Evolutionary conservation across 2,797 vertebrate genomes (phyloP).

Genomic region (Valencia hispanica): DNA sequence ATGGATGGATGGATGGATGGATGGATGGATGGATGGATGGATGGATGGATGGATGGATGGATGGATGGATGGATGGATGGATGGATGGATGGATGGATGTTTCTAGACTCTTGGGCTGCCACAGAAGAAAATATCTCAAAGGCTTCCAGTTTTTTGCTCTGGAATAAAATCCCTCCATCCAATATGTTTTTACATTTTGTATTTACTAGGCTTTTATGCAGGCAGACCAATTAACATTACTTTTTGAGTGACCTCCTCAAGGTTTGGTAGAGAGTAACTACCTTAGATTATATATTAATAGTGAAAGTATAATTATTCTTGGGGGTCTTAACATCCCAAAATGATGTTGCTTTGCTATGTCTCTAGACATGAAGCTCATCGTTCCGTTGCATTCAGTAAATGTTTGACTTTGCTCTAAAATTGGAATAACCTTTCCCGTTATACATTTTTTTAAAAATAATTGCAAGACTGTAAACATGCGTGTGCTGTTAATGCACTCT

Average conservation of each 20-base stretch:
- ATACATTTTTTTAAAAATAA: no score
- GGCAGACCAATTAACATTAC: slow-evolving; percentile 13
- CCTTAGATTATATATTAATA: background rate
- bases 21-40: slow-evolving; percentile 18
- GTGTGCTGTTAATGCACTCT: background rate
- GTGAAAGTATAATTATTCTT: background rate
- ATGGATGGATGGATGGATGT: slow-evolving; percentile 37
- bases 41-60: no score
- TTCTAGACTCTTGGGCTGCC: slow-evolving; percentile 35
- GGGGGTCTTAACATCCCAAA: background rate
- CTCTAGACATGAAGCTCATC: background rate
- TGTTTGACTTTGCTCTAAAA: background rate
- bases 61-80: no score
- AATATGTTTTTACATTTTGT: slow-evolving; percentile 23
- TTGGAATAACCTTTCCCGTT: background rate
- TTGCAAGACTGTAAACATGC: background rate
- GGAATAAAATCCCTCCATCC: slow-evolving; percentile 27
- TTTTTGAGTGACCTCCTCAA: slow-evolving; percentile 20
- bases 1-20: slow-evolving; percentile 3
- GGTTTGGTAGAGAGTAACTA: background rate
- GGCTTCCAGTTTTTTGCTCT: slow-evolving; percentile 49
- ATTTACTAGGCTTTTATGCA: slow-evolving; percentile 33
- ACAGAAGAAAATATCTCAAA: slow-evolving; percentile 58
- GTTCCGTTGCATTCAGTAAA: background rate
- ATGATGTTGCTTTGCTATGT: background rate